Percentiles rank a stretch among this genome's conserved stretches.
Conservation (phyloP, 2,113 vertebrate species). For the Tenebrosternarchus preto region DNA sequence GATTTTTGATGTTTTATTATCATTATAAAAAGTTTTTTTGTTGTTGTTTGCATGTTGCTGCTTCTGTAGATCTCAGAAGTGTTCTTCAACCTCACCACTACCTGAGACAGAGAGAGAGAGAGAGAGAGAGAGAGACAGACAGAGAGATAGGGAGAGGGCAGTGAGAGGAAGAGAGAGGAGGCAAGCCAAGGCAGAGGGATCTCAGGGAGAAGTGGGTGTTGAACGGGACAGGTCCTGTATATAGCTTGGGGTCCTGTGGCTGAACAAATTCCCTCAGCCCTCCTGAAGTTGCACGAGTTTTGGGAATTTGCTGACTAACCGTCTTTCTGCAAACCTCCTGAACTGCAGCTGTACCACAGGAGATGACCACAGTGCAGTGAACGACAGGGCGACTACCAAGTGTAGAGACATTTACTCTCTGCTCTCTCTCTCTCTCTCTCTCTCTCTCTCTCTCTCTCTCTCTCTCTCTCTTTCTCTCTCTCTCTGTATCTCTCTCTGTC, state of each 20-base stretch:
- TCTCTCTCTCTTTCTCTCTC: too few species aligned
- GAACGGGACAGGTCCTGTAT: constrained; percentile 15
- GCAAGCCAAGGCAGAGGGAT: neutral
- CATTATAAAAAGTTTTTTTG: too few species aligned
- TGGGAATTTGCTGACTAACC: constrained; percentile 48
- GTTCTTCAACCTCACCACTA: constrained; percentile 33
- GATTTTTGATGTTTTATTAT: neutral
- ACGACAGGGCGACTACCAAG: constrained; percentile 27
- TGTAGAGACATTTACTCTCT: neutral
- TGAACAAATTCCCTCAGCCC: constrained; percentile 20
- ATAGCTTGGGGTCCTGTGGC: constrained; percentile 17
- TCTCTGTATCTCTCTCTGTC: too few species aligned
- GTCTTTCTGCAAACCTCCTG: constrained; percentile 28
- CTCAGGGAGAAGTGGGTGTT: constrained; percentile 16
- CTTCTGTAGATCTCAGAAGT: neutral
- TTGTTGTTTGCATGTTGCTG: neutral
- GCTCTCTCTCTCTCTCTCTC: neutral
- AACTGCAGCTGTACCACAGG: constrained; percentile 21
- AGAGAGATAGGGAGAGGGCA: neutral
- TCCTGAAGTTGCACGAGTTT: constrained; percentile 31
- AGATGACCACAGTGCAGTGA: constrained; percentile 19
- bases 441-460: neutral
- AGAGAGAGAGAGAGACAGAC: constrained; percentile 8
- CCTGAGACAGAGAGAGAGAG: constrained; percentile 14
- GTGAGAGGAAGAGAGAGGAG: neutral